Percentiles rank a stretch among this genome's conserved stretches.
phyloP scores from a whole-genome alignment of 2,888 invertebrate genomes.

The Cordilura impudica region DNA sequence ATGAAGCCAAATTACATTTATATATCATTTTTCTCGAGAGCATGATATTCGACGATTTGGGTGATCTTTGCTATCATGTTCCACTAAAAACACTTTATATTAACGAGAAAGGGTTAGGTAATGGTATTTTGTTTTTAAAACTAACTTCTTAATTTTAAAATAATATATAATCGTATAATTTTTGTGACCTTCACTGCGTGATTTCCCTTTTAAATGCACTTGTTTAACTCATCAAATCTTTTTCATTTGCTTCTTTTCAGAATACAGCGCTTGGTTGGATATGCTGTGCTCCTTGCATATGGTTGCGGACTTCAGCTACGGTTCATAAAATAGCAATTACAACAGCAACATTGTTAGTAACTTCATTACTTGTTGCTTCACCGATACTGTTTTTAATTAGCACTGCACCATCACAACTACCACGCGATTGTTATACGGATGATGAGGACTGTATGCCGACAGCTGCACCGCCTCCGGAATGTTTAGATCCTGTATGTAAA shows the following conservation, averaged over 20 bases:
- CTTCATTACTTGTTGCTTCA: conserved; percentile 81
- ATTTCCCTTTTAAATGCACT: too few relatives aligned
- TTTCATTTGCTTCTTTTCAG: conserved; percentile 53
- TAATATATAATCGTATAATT: too few relatives aligned
- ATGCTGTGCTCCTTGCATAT: conserved; percentile 81
- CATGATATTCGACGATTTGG: too few relatives aligned
- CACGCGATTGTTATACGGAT: conserved; percentile 75
- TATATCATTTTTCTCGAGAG: too few relatives aligned
- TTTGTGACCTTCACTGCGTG: too few relatives aligned
- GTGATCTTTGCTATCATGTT: too few relatives aligned
- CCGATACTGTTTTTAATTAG: conserved; percentile 81
- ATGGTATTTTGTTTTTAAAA: too few relatives aligned
- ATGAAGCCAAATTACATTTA: too few relatives aligned
- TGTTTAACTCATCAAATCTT: too few relatives aligned
- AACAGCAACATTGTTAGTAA: conserved; percentile 81
- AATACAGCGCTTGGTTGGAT: conserved; percentile 79
- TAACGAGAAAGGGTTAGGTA: too few relatives aligned
- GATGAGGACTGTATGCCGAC: conserved; percentile 76
- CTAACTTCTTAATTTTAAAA: too few relatives aligned
- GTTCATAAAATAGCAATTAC: conserved; percentile 81
- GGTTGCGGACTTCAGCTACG: conserved; percentile 80
- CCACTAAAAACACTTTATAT: too few relatives aligned
- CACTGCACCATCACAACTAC: conserved; percentile 76
- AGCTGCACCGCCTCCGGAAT: conserved; percentile 73
- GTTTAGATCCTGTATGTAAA: conserved; percentile 73